These are phyloP conservation scores for Corapipo altera DNA, from an alignment of 2,113 vertebrate species.

Conservation along the genomic window DNA sequence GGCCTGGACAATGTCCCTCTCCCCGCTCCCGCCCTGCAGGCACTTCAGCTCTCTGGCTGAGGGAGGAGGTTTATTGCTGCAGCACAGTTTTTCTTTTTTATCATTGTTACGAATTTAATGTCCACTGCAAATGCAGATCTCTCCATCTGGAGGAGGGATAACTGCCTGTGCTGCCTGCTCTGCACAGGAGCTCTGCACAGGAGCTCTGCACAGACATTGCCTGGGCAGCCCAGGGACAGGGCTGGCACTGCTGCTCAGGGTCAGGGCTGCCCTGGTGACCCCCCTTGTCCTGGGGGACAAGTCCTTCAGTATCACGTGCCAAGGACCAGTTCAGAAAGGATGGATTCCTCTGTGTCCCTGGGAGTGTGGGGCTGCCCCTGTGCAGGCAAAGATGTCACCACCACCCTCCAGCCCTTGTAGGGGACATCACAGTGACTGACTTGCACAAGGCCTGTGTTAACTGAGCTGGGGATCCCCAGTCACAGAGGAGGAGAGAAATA, in stretches of 20 bases:
- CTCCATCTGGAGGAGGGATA: background rate
- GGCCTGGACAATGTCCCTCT: background rate
- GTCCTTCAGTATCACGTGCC: background rate
- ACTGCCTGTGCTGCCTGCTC: background rate
- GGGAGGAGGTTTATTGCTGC: background rate
- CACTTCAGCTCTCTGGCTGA: background rate
- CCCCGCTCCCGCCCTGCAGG: background rate
- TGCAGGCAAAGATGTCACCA: background rate
- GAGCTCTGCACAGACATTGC: background rate
- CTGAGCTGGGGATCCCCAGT: background rate
- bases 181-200: background rate
- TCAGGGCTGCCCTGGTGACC: background rate
- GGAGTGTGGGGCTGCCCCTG: background rate
- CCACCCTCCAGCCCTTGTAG: background rate
- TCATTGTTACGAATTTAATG: background rate
- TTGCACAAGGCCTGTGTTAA: background rate
- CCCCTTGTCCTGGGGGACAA: background rate
- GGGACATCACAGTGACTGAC: background rate
- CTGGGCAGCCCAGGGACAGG: too few species aligned
- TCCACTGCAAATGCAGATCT: constrained; percentile 18
- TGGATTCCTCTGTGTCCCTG: background rate
- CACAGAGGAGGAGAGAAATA: background rate
- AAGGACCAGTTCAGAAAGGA: background rate
- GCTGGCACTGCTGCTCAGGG: too few species aligned
- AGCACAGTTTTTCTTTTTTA: background rate